Evolutionary conservation across 1,140 invertebrate genomes (phyloP).

Genomic region (Leguminivora glycinivorella): DNA sequence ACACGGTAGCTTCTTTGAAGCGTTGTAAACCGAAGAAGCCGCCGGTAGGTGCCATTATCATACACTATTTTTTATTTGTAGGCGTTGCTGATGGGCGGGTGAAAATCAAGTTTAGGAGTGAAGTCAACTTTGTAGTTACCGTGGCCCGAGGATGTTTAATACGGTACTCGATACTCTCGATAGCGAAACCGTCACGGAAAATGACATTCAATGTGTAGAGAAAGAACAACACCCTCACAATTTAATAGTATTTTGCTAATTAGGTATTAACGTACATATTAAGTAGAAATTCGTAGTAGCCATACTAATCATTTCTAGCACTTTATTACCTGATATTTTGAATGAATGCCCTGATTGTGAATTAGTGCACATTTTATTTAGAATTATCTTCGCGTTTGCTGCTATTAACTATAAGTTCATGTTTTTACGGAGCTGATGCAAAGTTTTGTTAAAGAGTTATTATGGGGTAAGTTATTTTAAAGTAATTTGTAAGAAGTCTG

Average conservation of each 20-base stretch:
- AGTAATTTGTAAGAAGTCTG: slow-evolving; percentile 1
- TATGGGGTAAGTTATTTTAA: slow-evolving; percentile 11
- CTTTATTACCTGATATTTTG: not conserved
- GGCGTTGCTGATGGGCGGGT: slow-evolving; percentile 55
- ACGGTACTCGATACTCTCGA: too few relatives aligned
- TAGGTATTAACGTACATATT: too few relatives aligned
- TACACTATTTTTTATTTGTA: slow-evolving; percentile 58
- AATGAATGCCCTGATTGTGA: not conserved
- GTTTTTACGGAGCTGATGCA: slow-evolving; percentile 5
- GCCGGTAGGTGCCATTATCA: slow-evolving; percentile 49
- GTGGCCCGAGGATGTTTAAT: too few relatives aligned
- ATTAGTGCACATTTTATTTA: slow-evolving; percentile 9
- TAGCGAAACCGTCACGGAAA: too few relatives aligned
- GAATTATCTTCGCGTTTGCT: slow-evolving; percentile 5
- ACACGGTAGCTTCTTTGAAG: slow-evolving; percentile 68
- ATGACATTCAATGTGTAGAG: too few relatives aligned
- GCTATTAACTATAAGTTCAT: slow-evolving; percentile 13
- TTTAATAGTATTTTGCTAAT: too few relatives aligned
- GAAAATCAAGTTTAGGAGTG: slow-evolving; percentile 43
- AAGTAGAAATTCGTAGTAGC: too few relatives aligned
- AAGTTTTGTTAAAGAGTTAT: slow-evolving; percentile 17
- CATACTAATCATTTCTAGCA: not conserved
- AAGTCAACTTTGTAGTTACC: too few relatives aligned
- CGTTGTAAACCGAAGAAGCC: slow-evolving; percentile 53
- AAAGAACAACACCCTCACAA: too few relatives aligned